Conservation (phyloP, 2,113 vertebrate species). For the Siniperca chuatsi region DNA sequence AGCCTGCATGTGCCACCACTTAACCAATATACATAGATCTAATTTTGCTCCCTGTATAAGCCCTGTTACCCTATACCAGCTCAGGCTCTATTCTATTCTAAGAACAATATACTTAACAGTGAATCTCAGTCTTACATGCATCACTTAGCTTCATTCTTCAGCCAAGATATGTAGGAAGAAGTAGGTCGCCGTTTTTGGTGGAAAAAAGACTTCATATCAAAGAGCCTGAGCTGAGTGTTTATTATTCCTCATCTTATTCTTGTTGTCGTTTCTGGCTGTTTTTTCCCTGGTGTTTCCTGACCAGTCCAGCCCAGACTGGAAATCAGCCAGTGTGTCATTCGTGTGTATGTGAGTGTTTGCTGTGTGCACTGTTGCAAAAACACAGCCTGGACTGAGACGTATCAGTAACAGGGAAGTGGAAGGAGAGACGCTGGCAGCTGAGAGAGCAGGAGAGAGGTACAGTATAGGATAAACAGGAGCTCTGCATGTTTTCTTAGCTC, state of each 20-base stretch:
- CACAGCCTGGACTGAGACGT: constrained; percentile 51
- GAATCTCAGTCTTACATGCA: neutral
- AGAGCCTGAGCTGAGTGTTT: constrained; percentile 46
- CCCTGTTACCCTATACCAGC: constrained; percentile 13
- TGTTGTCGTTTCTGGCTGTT: constrained; percentile 70
- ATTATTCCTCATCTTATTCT: constrained; percentile 69
- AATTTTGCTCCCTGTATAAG: constrained; percentile 43
- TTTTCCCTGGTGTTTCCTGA: constrained; percentile 72
- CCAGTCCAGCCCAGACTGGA: constrained; percentile 59
- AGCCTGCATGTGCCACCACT: constrained; percentile 67
- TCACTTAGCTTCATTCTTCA: constrained; percentile 19
- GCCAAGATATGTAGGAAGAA: constrained; percentile 39
- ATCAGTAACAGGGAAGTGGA: constrained; percentile 72
- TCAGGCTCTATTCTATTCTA: constrained; percentile 18
- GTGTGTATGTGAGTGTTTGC: constrained; percentile 47
- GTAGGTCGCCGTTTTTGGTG: constrained; percentile 19
- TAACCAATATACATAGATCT: constrained; percentile 57
- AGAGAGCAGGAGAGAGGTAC: constrained; percentile 36
- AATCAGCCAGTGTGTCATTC: constrained; percentile 41
- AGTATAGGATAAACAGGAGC: constrained; percentile 68
- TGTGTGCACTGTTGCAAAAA: constrained; percentile 53
- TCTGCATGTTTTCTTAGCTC: constrained; percentile 66
- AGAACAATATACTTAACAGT: constrained; percentile 30
- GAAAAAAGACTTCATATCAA: constrained; percentile 60
- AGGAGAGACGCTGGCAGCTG: constrained; percentile 41